Base-by-base conservation (phyloP, 2,797 vertebrate species). In the Enteromius anoplus region DNA sequence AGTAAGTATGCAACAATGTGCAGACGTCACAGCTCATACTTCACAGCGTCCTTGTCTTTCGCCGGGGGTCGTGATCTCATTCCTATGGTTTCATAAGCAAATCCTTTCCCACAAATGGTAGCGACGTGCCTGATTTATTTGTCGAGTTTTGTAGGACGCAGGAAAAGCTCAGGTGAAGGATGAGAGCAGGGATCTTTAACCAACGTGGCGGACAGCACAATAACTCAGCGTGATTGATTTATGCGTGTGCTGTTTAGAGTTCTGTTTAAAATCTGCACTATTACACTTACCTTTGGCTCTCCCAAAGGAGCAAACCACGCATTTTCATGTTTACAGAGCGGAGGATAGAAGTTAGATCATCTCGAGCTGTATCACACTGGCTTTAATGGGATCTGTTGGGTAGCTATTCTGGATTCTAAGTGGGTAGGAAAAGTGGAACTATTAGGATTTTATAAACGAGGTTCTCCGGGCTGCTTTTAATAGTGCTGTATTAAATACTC, bases 151-250 rank as follows among this genome's bases (percentile, higher is more conserved):
- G 90, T 82, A 85, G 85, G 85, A 89, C 89, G 88, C 81, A 87
- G 88, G 65, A 65, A 83, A 84, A 88, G 60, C 88, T 87, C 62
- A 89, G 86, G 88, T 93, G 92, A 92, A 79, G 87, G 87, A 93
- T 92, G 91, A 88, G 75, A 66, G 80, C 83, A 55, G 85, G 86
- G 83, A 73, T 85, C 90, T 90, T 89, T 91, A 86, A 86, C 85
- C 87, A 89, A 86, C 75, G 84, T 81, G 5, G 76, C 75, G 23
- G 88, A 85, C 91, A 93, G 90, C 87, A 85, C 86, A 89, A 93
- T 93, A 92, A 87, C 90, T 94, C 92, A 93, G 88, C 69, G 85
- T 92, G 92, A 94, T 93, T 88, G 90, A 94, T 94, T 91, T 87
- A 83, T 80, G 73, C 68, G 65, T 68, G 81, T 83, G 70, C 88